phyloP scores from a whole-genome alignment of 2,888 invertebrate genomes.

The Liopterus haemorrhoidalis region DNA sequence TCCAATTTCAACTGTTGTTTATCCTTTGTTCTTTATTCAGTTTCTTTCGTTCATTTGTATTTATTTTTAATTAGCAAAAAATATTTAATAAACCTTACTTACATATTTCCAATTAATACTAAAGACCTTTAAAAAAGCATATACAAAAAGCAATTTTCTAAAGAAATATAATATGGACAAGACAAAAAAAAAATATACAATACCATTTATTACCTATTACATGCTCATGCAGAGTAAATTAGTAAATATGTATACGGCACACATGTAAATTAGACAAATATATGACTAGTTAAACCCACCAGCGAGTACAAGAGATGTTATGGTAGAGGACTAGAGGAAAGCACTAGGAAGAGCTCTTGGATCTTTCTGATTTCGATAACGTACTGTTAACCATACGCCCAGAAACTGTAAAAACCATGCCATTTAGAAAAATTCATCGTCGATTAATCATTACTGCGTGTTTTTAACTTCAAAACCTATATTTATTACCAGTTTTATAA shows the following conservation, averaged over 20 bases:
- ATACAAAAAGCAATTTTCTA: conserved; percentile 10
- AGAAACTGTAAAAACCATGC: conserved; percentile 71
- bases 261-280: neutral
- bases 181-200: conserved; percentile 12
- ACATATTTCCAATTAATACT: too few relatives aligned
- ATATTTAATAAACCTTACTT: too few relatives aligned
- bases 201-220: neutral
- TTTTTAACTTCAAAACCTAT: too few relatives aligned
- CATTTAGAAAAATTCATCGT: too few relatives aligned
- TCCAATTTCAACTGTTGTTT: too few relatives aligned
- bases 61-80: too few relatives aligned
- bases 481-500: too few relatives aligned
- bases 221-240: neutral
- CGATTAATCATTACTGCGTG: too few relatives aligned
- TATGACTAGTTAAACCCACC: conserved; percentile 34
- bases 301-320: conserved; percentile 33
- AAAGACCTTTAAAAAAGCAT: conserved; percentile 6
- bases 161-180: conserved; percentile 3
- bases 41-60: too few relatives aligned
- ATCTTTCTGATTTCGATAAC: conserved; percentile 98
- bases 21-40: too few relatives aligned
- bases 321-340: conserved; percentile 74
- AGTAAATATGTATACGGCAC: neutral
- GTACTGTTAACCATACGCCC: conserved; percentile 93
- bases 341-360: conserved; percentile 94